These are phyloP conservation scores for Lerema accius DNA, from an alignment of 1,140 invertebrate species.

Conservation along the genomic window DNA sequence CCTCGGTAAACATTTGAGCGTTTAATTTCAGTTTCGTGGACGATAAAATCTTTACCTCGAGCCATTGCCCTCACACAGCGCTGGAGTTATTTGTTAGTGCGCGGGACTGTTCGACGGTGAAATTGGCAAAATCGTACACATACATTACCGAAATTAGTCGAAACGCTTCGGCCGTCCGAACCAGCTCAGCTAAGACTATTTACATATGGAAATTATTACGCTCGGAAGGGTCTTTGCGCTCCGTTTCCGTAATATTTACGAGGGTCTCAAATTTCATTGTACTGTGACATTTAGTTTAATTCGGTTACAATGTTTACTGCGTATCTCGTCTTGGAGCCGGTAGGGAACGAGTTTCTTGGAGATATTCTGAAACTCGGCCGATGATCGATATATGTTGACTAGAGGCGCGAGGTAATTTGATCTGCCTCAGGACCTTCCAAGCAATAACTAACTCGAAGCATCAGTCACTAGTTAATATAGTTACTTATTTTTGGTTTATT, in stretches of 20 bases:
- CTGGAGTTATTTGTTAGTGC: not conserved
- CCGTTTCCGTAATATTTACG: not conserved
- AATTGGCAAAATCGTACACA: not conserved
- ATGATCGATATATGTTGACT: conserved; percentile 13
- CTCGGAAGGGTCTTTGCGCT: not conserved
- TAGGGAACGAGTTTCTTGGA: not conserved
- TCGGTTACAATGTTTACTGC: not conserved
- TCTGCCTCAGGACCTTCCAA: too few relatives aligned
- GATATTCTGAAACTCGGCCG: not conserved
- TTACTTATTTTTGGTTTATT: too few relatives aligned
- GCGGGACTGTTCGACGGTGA: not conserved
- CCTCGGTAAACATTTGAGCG: too few relatives aligned
- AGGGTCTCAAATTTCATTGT: conserved; percentile 4
- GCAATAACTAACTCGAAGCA: too few relatives aligned
- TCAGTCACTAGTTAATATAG: too few relatives aligned
- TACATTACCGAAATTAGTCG: conserved; percentile 6
- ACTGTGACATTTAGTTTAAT: conserved; percentile 3
- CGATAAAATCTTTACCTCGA: too few relatives aligned
- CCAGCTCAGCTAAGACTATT: not conserved
- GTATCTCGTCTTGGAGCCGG: not conserved
- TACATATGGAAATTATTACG: conserved; percentile 3
- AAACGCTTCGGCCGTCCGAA: not conserved
- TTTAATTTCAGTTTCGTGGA: too few relatives aligned
- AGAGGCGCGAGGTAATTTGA: not conserved
- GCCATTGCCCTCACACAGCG: too few relatives aligned